A percentile compares a stretch with the other conserved stretches of the same genome.
Conservation (phyloP, 2,113 vertebrate species). For the Anguilla japonica region DNA sequence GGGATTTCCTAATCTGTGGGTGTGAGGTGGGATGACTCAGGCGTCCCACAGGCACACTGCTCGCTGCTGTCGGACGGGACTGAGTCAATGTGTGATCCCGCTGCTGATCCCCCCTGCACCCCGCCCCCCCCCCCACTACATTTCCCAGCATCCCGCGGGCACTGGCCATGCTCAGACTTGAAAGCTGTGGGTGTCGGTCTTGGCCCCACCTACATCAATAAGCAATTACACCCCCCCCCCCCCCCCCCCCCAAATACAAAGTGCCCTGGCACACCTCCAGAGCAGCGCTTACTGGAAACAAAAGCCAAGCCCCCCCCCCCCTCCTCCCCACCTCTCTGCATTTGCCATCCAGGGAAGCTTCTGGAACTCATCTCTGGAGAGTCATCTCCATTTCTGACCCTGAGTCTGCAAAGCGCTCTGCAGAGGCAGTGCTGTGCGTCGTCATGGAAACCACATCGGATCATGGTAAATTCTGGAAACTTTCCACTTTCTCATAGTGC, state of each 20-base stretch:
- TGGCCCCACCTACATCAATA: background rate
- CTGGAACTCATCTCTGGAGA: background rate
- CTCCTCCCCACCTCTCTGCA: background rate
- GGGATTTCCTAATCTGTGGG: background rate
- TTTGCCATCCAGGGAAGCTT: background rate
- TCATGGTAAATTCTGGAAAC: background rate
- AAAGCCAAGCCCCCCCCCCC: background rate
- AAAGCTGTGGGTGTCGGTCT: background rate
- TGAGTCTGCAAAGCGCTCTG: background rate
- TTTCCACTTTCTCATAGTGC: no score
- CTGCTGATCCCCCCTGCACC: background rate
- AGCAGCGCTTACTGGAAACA: background rate
- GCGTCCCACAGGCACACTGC: background rate
- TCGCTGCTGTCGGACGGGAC: background rate
- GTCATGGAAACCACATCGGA: background rate
- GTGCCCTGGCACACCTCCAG: background rate
- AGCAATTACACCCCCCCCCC: background rate
- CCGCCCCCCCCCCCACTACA: background rate
- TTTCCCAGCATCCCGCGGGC: background rate
- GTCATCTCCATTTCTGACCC: background rate
- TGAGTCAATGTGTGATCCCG: background rate
- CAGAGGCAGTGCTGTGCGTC: background rate
- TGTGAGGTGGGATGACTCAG: conserved; percentile 14
- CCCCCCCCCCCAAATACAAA: no score
- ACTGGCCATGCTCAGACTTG: background rate